Percentiles rank a stretch among this genome's conserved stretches.
Evolutionary conservation across 1,140 invertebrate species (phyloP).

Genomic region (Habropoda laboriosa): DNA sequence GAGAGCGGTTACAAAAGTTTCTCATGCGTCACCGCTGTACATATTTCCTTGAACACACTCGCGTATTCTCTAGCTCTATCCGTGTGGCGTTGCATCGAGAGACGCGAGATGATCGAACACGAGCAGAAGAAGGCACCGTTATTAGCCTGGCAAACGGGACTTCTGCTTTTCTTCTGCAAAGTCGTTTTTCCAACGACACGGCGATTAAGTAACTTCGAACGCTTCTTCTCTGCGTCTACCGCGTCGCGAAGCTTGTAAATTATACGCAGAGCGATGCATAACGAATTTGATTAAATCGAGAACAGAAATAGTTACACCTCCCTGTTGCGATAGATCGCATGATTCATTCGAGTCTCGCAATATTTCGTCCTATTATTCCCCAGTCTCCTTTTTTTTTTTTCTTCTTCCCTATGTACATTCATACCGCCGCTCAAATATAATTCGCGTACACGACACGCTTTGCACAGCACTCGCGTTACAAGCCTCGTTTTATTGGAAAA

Average conservation of each 20-base stretch:
- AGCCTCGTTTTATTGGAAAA: conserved; percentile 13
- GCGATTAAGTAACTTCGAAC: neutral
- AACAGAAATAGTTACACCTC: neutral
- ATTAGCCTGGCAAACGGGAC: neutral
- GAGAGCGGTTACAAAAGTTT: conserved; percentile 38
- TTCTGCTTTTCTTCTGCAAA: neutral
- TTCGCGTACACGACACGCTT: too few species aligned
- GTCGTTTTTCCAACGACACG: neutral
- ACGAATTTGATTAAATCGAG: too few species aligned
- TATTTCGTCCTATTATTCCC: too few species aligned
- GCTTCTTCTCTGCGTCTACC: neutral
- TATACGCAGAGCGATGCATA: too few species aligned
- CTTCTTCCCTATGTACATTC: too few species aligned
- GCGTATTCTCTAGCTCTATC: neutral
- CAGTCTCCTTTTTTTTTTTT: too few species aligned
- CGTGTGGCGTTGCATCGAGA: neutral
- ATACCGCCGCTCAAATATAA: too few species aligned
- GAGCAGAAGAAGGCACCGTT: conserved; percentile 12
- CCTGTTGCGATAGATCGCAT: neutral
- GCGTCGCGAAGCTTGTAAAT: too few species aligned
- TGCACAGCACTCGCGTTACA: neutral
- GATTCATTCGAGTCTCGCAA: neutral
- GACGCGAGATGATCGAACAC: neutral
- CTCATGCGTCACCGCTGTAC: conserved; percentile 42
- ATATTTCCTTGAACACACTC: conserved; percentile 33